Evolutionary conservation across 2,113 vertebrate species (phyloP).

Genomic region (Capreolus pygargus): DNA sequence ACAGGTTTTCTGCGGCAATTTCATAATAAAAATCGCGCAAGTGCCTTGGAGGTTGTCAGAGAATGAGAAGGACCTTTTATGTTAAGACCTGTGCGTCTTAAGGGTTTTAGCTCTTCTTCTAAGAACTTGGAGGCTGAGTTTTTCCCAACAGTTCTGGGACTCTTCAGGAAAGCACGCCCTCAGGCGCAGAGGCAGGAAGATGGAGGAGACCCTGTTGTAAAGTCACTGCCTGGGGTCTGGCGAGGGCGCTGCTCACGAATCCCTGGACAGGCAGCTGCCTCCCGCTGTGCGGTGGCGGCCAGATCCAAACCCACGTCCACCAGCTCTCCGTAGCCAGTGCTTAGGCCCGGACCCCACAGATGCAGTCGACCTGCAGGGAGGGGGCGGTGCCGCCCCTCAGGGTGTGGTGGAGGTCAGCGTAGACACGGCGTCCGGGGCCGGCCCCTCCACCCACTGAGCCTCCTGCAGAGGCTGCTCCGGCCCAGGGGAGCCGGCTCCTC

Average conservation of each 20-base stretch:
- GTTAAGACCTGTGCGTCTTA: neutral
- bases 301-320: neutral
- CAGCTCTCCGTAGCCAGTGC: neutral
- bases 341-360: neutral
- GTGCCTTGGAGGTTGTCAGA: constrained; percentile 23
- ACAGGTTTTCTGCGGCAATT: constrained; percentile 5
- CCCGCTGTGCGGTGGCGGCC: neutral
- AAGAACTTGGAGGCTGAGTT: neutral
- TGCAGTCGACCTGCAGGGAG: accelerated
- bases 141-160: neutral
- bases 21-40: constrained; percentile 53
- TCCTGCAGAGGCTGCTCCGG: neutral
- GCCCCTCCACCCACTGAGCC: accelerated
- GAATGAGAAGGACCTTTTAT: neutral
- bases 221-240: neutral
- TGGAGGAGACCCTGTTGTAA: neutral
- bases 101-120: neutral
- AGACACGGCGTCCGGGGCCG: neutral
- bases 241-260: neutral
- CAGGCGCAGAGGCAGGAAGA: neutral
- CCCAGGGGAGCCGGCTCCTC: accelerated
- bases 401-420: accelerated
- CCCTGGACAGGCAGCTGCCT: neutral
- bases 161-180: neutral
- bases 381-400: too few relatives aligned